A percentile compares a stretch with the other conserved stretches of the same genome.
Evolutionary conservation across 2,797 vertebrate genomes (phyloP).

Genomic region (Amphiprion clarkii): DNA sequence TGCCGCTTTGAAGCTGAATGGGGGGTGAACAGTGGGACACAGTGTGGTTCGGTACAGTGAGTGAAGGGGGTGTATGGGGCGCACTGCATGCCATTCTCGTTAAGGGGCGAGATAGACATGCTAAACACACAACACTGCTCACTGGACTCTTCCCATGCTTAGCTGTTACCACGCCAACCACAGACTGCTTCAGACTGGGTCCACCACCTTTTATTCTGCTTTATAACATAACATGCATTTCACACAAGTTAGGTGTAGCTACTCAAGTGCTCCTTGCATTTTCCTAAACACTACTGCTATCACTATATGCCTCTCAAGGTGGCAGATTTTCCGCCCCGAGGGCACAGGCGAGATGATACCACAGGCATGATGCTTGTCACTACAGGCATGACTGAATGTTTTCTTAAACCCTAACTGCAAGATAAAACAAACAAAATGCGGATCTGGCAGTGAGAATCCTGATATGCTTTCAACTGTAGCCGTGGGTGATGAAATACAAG

Average conservation of each 20-base stretch:
- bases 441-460: slow-evolving; percentile 42
- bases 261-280: slow-evolving; percentile 32
- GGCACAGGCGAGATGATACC: slow-evolving; percentile 26
- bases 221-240: slow-evolving; percentile 23
- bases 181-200: slow-evolving; percentile 33
- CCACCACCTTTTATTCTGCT: slow-evolving; percentile 12
- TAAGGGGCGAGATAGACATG: slow-evolving; percentile 74
- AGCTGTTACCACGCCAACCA: slow-evolving; percentile 55
- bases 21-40: slow-evolving; percentile 73
- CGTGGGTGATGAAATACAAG: slow-evolving; percentile 71
- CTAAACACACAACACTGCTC: slow-evolving; percentile 64
- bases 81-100: slow-evolving; percentile 79
- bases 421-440: slow-evolving; percentile 52
- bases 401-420: slow-evolving; percentile 48
- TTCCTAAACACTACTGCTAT: slow-evolving; percentile 22
- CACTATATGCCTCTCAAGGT: slow-evolving; percentile 1
- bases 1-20: slow-evolving; percentile 79
- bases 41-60: slow-evolving; percentile 79
- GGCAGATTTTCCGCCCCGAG: slow-evolving; percentile 19
- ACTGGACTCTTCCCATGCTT: slow-evolving; percentile 63
- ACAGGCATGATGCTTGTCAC: slow-evolving; percentile 51
- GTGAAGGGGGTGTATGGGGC: slow-evolving; percentile 60
- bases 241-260: slow-evolving; percentile 1
- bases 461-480: slow-evolving; percentile 50
- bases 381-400: slow-evolving; percentile 46